Percentiles rank a stretch among this genome's conserved stretches.
Conservation (phyloP, 1,140 invertebrate genomes). For the Caerostris extrusa region DNA sequence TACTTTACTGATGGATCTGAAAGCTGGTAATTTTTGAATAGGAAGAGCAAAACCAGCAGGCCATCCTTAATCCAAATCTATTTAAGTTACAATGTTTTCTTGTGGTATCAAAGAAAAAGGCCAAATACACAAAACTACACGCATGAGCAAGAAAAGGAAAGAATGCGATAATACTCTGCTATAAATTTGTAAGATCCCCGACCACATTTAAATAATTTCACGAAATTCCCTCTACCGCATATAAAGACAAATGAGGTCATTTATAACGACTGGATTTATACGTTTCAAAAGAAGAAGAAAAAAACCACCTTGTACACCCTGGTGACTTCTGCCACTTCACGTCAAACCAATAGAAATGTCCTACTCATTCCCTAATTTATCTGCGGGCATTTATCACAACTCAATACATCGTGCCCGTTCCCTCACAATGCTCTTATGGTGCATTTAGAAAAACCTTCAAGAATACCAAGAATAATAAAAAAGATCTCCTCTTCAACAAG, state of each 20-base stretch:
- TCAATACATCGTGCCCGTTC: conserved; percentile 18
- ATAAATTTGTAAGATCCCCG: not conserved
- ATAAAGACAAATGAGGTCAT: conserved; percentile 70
- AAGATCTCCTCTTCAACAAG: not conserved
- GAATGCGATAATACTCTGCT: not conserved
- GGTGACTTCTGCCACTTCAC: conserved; percentile 31
- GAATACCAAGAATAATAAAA: conserved; percentile 6
- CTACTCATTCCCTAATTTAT: conserved; percentile 70
- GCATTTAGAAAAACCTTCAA: not conserved
- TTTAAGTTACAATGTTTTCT: not conserved
- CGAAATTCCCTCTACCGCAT: not conserved
- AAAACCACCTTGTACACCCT: not conserved
- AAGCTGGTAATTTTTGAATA: not conserved
- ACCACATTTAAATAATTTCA: conserved; percentile 67
- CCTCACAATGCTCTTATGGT: conserved; percentile 14
- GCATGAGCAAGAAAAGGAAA: not conserved
- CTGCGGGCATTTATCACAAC: conserved; percentile 62
- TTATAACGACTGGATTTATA: conserved; percentile 65
- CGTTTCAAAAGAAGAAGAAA: not conserved
- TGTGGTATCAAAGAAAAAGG: not conserved
- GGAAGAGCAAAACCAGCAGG: not conserved
- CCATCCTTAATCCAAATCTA: not conserved
- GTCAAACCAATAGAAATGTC: conserved; percentile 16
- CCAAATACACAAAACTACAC: not conserved
- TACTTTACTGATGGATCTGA: not conserved